These are phyloP conservation scores for Amphiprion ocellaris DNA, from an alignment of 2,113 vertebrate genomes.

Conservation along the genomic window DNA sequence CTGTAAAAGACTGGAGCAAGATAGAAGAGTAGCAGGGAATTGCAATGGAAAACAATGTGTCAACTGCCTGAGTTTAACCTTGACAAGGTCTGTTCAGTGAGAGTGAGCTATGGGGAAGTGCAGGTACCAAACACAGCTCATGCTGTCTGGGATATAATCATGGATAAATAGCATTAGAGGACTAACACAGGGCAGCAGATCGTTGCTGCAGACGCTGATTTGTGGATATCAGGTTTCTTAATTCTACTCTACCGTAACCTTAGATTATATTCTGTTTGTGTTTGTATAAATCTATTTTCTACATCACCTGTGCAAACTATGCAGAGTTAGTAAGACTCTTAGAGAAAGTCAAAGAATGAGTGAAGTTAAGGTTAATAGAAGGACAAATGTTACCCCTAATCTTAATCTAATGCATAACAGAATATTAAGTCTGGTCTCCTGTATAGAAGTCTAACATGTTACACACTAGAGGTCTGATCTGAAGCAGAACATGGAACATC, in stretches of 20 bases:
- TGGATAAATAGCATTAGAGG: background rate
- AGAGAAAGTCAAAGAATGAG: too few relatives aligned
- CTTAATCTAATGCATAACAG: too few relatives aligned
- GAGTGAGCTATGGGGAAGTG: conserved; percentile 32
- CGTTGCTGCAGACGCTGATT: background rate
- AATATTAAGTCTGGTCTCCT: too few relatives aligned
- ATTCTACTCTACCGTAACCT: background rate
- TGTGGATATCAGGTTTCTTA: background rate
- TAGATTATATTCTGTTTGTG: background rate
- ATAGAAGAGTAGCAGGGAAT: conserved; percentile 73
- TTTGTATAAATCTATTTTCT: too few relatives aligned
- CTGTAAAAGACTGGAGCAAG: conserved; percentile 75
- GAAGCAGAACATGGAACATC: too few relatives aligned
- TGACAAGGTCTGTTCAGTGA: conserved; percentile 62
- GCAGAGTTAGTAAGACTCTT: too few relatives aligned
- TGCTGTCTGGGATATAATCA: conserved; percentile 16
- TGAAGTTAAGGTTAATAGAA: too few relatives aligned
- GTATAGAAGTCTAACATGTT: too few relatives aligned
- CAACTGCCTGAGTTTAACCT: conserved; percentile 75
- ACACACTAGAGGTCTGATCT: too few relatives aligned
- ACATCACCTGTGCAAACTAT: too few relatives aligned
- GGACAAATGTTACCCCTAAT: too few relatives aligned
- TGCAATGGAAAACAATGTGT: conserved; percentile 79
- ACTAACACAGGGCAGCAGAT: background rate
- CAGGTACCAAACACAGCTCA: conserved; percentile 9